Evolutionary conservation across 2,888 invertebrate species (phyloP).

Genomic region (Lottia scabra): DNA sequence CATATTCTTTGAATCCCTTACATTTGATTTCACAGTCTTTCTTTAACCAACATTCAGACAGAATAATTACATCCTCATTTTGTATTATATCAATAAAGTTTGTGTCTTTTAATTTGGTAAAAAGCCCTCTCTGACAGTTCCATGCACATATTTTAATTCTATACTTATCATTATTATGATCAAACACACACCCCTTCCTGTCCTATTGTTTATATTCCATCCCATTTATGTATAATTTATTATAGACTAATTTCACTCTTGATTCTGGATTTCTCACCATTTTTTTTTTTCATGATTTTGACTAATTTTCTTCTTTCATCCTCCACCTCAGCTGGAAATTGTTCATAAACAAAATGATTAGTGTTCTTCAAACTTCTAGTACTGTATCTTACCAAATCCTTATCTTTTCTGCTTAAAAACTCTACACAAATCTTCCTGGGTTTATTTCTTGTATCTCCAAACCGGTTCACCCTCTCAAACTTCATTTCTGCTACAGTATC

Average conservation of each 20-base stretch:
- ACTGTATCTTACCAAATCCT: neutral
- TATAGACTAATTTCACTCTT: neutral
- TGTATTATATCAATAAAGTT: neutral
- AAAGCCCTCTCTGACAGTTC: neutral
- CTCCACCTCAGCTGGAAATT: neutral
- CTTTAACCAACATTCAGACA: neutral
- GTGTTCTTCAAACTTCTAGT: neutral
- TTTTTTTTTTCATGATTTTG: neutral
- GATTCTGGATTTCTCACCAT: neutral
- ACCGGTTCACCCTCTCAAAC: neutral
- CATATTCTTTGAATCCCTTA: neutral
- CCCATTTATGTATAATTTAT: constrained; percentile 1
- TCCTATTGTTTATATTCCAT: neutral
- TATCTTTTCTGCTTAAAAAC: neutral
- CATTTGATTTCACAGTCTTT: neutral
- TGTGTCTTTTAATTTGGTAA: neutral
- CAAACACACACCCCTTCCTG: neutral
- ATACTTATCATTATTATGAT: neutral
- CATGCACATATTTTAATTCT: neutral
- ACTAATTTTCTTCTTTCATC: neutral
- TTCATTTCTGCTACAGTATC: neutral
- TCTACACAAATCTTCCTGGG: neutral
- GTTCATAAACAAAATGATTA: neutral
- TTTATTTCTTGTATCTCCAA: neutral
- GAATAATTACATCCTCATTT: neutral